Base-by-base conservation (phyloP, 2,797 vertebrate genomes). In the Fratercula arctica region DNA sequence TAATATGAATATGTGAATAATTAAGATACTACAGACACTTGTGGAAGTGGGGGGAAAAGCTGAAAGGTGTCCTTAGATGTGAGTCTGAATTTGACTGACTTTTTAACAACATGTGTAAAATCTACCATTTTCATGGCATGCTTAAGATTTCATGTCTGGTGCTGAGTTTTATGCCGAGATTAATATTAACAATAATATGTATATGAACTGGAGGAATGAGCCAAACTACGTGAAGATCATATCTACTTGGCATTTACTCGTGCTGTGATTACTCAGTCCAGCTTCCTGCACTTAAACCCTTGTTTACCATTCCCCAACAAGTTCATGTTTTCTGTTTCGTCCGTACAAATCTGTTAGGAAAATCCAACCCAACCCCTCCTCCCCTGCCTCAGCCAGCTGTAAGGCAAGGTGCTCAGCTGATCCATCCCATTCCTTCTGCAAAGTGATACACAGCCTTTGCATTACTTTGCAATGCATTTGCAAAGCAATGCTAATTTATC, bases 81-180 rank as follows among this genome's bases (percentile, higher is more conserved):
- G 37, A 59, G 63, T 29, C 46, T 87, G 93, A 85, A 93, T 97
- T 83, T 74, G 79, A 82, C 54, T 48, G 81, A 33, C 93, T 94
- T 94, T 94, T 91, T 69, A 89, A 48, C 69, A 92, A 39, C 59
- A 57, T 78, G 77, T 41, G 56, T 63, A 64, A 90, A 63, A 16
- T 13, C 48, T 84, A 15, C 3, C 17, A 35, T 92, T 95, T 97
- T 82, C 70, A 90, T 46, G 54, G 41, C 33, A 77, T 56, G 50
- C 48, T 93, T 94, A 94, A 61, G 69, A 89, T 97, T 96, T 96
- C 72, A 67, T 72, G 26, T 48, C 72, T 89, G 29, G 10, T 77
- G n/a, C 57, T 74, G 50, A 68, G 43, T 66, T 93, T 90, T 89
- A 28, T 11, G 16, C 15, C 24, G 68, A 80, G 45, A 72, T 41